Percentiles rank a stretch among this genome's conserved stretches.
phyloP scores from a whole-genome alignment of 1,140 invertebrate genomes.

The Ladona fulva region DNA sequence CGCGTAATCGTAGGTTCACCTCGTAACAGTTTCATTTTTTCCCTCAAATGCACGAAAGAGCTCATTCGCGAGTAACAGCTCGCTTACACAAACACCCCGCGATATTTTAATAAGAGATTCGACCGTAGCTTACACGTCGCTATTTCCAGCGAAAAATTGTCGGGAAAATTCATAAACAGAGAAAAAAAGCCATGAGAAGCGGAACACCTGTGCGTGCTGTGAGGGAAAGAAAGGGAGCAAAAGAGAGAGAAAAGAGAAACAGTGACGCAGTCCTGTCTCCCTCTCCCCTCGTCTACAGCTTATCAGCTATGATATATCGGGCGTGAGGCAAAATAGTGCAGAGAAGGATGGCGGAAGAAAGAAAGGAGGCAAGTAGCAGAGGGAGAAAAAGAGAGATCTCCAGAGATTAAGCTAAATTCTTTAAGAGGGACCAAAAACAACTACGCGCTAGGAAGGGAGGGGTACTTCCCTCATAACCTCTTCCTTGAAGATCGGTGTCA shows the following conservation, averaged over 20 bases:
- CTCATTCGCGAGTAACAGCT: too few species aligned
- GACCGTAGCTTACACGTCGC: too few species aligned
- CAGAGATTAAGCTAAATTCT: neutral
- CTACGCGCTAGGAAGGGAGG: neutral
- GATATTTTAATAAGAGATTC: too few species aligned
- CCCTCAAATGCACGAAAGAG: too few species aligned
- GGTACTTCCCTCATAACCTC: neutral
- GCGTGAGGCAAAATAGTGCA: neutral
- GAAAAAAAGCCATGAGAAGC: neutral
- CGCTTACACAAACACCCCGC: too few species aligned
- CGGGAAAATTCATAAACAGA: neutral
- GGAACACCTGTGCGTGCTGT: neutral
- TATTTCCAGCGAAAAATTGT: neutral
- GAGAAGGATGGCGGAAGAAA: neutral
- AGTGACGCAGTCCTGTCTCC: neutral
- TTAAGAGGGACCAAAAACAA: neutral
- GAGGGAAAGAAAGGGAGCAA: neutral
- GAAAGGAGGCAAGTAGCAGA: neutral
- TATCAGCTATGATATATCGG: constrained; percentile 1
- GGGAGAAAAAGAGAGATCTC: neutral
- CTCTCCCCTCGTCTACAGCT: neutral
- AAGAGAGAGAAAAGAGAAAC: neutral
- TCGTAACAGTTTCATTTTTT: too few species aligned
- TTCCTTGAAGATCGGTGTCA: neutral
- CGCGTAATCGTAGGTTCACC: too few species aligned